Evolutionary conservation across 2,888 invertebrate genomes (phyloP).

Genomic region (Meliscaeva auricollis): DNA sequence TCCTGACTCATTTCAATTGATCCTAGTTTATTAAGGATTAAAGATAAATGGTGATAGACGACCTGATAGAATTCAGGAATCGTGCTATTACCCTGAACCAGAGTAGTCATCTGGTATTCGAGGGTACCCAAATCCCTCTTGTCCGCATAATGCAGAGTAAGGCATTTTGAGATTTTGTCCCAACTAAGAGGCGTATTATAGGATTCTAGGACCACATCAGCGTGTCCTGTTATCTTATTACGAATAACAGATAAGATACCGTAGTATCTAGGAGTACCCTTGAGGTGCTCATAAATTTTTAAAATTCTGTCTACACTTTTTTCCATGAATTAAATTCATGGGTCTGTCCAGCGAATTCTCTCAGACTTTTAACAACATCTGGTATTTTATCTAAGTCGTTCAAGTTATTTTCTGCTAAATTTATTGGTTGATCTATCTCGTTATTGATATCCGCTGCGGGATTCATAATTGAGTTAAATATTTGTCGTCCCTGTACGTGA

Average conservation of each 20-base stretch:
- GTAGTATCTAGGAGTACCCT: slow-evolving; percentile 1
- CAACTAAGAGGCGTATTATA: not conserved
- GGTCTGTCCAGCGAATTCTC: not conserved
- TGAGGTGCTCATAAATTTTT: not conserved
- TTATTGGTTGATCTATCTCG: too few relatives aligned
- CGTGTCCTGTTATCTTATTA: not conserved
- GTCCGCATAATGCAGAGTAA: slow-evolving; percentile 2
- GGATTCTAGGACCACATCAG: not conserved
- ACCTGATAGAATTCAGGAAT: slow-evolving; percentile 1
- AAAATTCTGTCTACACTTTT: slow-evolving; percentile 12
- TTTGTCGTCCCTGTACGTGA: too few relatives aligned
- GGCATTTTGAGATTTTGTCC: not conserved
- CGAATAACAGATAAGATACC: not conserved
- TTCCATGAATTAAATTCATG: slow-evolving; percentile 1
- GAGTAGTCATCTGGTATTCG: not conserved
- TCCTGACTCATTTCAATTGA: not conserved
- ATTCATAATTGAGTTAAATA: too few relatives aligned
- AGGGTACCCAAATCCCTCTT: not conserved
- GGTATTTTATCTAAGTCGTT: not conserved
- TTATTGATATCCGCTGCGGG: too few relatives aligned
- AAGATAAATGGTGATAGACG: not conserved
- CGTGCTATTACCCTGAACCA: not conserved
- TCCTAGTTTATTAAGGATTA: not conserved
- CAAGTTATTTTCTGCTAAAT: too few relatives aligned
- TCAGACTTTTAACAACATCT: not conserved